A percentile compares a stretch with the other conserved stretches of the same genome.
phyloP scores from a whole-genome alignment of 1,140 invertebrate species.

The Papilio helenus region DNA sequence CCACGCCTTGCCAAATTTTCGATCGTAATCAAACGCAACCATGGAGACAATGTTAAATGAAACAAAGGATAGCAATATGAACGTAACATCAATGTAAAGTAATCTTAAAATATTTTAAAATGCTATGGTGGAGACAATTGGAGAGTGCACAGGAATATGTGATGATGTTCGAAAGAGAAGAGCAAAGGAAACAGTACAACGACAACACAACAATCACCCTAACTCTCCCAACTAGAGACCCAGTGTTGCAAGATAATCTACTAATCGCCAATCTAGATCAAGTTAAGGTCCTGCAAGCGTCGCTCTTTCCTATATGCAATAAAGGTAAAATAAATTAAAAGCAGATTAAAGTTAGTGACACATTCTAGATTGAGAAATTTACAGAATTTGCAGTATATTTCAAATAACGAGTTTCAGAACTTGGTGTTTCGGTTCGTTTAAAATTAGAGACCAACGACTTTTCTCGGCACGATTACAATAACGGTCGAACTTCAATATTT shows the following conservation, averaged over 20 bases:
- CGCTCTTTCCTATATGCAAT: conserved; percentile 84
- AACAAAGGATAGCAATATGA: conserved; percentile 13
- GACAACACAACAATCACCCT: conserved; percentile 69
- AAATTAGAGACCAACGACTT: neutral
- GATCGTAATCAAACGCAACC: conserved; percentile 58
- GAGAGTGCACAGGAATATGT: conserved; percentile 65
- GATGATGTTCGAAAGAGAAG: conserved; percentile 74
- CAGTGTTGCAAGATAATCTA: conserved; percentile 70
- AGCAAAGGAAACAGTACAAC: conserved; percentile 61
- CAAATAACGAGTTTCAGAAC: neutral
- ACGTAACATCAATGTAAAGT: conserved; percentile 9
- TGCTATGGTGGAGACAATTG: conserved; percentile 80
- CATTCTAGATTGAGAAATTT: too few species aligned
- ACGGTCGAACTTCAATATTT: neutral
- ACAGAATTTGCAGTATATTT: neutral
- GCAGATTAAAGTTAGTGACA: neutral
- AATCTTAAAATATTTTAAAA: conserved; percentile 49
- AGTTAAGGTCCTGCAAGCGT: conserved; percentile 85
- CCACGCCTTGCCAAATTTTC: conserved; percentile 48
- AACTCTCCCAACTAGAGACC: conserved; percentile 64
- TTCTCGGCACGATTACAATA: neutral
- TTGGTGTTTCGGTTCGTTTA: neutral
- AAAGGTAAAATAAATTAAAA: conserved; percentile 68
- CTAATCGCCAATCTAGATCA: conserved; percentile 76
- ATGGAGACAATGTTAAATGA: conserved; percentile 61